Percentiles rank a stretch among this genome's conserved stretches.
phyloP scores from a whole-genome alignment of 2,888 invertebrate genomes.

The Chymomyza amoena region DNA sequence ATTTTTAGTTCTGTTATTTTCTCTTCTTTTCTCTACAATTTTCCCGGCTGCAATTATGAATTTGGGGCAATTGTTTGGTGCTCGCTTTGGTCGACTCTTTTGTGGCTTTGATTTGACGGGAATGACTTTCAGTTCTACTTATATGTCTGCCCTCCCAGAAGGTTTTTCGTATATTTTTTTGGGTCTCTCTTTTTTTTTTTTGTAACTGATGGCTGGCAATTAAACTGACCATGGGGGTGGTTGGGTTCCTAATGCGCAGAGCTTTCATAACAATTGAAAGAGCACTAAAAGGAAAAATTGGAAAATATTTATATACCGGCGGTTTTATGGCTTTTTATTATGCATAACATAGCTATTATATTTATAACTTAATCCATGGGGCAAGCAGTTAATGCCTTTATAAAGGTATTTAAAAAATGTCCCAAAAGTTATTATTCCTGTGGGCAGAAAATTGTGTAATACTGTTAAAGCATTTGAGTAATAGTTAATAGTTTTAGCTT shows the following conservation, averaged over 20 bases:
- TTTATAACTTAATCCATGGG: background rate
- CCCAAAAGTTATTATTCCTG: background rate
- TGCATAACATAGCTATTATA: background rate
- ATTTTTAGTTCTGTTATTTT: background rate
- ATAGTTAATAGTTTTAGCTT: background rate
- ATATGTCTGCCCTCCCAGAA: background rate
- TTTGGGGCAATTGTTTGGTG: slow-evolving; percentile 61
- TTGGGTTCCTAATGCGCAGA: background rate
- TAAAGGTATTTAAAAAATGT: background rate
- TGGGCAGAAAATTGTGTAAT: background rate
- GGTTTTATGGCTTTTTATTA: background rate
- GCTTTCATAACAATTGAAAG: background rate
- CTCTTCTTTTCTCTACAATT: slow-evolving; percentile 39
- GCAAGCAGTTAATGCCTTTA: background rate
- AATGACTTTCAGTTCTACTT: background rate
- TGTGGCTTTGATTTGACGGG: slow-evolving; percentile 23
- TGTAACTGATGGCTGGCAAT: background rate
- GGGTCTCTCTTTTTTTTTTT: background rate
- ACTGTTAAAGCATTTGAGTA: background rate
- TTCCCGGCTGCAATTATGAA: slow-evolving; percentile 60
- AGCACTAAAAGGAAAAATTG: background rate
- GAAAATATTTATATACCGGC: background rate
- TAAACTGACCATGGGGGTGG: background rate
- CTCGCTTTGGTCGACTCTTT: slow-evolving; percentile 27
- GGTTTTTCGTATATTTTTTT: background rate